Percentiles rank a stretch among this genome's conserved stretches.
phyloP scores from a whole-genome alignment of 2,113 vertebrate genomes.

The Gymnobelideus leadbeateri region DNA sequence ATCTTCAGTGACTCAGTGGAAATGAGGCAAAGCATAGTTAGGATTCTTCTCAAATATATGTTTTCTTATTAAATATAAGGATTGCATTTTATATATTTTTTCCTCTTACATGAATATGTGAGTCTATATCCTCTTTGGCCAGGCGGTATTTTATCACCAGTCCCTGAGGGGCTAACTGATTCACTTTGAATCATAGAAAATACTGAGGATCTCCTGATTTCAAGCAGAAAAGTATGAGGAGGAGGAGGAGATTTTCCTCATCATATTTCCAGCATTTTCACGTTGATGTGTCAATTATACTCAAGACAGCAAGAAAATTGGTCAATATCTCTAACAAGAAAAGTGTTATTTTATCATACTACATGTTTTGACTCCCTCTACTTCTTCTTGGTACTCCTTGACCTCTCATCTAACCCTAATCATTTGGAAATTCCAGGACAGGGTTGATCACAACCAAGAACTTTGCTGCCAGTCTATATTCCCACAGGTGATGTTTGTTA shows the following conservation, averaged over 20 bases:
- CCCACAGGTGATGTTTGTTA: neutral
- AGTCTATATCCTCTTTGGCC: conserved; percentile 19
- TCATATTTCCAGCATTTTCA: conserved; percentile 28
- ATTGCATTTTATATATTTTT: neutral
- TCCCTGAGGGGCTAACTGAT: neutral
- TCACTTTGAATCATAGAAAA: conserved; percentile 24
- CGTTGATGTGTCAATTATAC: conserved; percentile 16
- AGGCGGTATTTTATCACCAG: neutral
- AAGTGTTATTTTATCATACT: neutral
- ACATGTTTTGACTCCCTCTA: neutral
- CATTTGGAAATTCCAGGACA: neutral
- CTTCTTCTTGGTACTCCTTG: neutral
- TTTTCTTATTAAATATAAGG: conserved; percentile 27
- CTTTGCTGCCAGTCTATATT: conserved; percentile 36
- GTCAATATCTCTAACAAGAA: conserved; percentile 27
- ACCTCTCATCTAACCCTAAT: neutral
- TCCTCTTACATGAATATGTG: neutral
- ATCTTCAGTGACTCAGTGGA: neutral
- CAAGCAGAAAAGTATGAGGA: neutral
- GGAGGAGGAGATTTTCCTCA: no score
- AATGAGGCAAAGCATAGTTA: neutral
- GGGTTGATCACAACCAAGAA: neutral
- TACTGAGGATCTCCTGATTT: neutral
- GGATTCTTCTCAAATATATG: neutral
- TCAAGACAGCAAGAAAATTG: neutral